phyloP scores from a whole-genome alignment of 2,888 invertebrate species.

The Eurytoma adleriae region DNA sequence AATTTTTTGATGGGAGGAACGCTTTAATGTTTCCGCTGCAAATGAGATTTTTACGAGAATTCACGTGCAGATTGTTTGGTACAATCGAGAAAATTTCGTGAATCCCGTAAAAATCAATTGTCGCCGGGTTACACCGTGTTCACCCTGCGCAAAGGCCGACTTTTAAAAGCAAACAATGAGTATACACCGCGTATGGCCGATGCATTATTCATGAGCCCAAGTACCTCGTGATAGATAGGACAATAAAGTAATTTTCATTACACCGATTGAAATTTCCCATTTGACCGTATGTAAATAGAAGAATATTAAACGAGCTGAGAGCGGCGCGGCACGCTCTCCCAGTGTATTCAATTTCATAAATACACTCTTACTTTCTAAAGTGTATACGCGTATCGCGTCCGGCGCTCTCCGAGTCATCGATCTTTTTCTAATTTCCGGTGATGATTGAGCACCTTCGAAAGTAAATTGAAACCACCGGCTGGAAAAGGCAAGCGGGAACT shows the following conservation, averaged over 20 bases:
- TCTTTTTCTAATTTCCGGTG: slow-evolving; percentile 43
- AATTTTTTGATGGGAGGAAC: no score
- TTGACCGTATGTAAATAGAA: slow-evolving; percentile 2
- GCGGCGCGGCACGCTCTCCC: not conserved
- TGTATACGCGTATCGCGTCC: not conserved
- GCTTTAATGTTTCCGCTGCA: no score
- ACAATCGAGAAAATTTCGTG: no score
- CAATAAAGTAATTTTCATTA: not conserved
- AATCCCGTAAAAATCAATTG: no score
- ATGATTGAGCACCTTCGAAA: slow-evolving; percentile 15
- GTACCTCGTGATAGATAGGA: not conserved
- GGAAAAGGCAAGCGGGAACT: no score
- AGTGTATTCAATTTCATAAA: slow-evolving; percentile 32
- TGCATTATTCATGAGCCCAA: no score
- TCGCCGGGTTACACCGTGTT: no score
- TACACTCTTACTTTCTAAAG: slow-evolving; percentile 41
- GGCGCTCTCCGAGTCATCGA: slow-evolving; percentile 2
- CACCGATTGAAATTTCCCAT: not conserved
- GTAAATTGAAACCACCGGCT: slow-evolving; percentile 19
- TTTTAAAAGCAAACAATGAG: no score
- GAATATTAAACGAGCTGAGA: not conserved
- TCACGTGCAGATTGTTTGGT: no score
- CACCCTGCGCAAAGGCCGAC: no score
- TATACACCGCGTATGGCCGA: no score
- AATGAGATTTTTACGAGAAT: no score